phyloP scores from a whole-genome alignment of 2,888 invertebrate species.

The Graphium colonna region DNA sequence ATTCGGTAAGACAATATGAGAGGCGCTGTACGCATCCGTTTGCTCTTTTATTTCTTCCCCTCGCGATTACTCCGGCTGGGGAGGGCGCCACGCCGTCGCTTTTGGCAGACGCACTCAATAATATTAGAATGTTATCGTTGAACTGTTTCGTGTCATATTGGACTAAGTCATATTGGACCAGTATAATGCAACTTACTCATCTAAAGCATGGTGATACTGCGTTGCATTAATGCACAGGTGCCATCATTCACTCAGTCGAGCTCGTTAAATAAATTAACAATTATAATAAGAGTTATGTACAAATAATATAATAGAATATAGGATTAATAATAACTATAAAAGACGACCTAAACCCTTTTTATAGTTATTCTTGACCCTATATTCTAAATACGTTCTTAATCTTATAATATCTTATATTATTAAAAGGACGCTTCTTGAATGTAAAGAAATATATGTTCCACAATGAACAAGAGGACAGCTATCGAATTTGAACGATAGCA shows the following conservation, averaged over 20 bases:
- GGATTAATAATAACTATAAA: too few species aligned
- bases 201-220: neutral
- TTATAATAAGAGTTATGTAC: too few species aligned
- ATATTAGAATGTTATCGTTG: constrained; percentile 62
- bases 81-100: constrained; percentile 65
- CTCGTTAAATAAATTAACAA: neutral
- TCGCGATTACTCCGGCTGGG: constrained; percentile 57
- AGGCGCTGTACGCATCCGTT: constrained; percentile 68
- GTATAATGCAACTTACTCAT: constrained; percentile 9
- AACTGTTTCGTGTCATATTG: constrained; percentile 42
- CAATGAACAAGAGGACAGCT: too few species aligned
- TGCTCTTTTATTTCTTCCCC: constrained; percentile 67
- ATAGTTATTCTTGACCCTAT: too few species aligned
- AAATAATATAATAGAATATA: too few species aligned
- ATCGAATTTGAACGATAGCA: too few species aligned
- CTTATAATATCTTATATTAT: too few species aligned
- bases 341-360: too few species aligned
- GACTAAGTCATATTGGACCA: constrained; percentile 27
- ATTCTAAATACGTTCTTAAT: too few species aligned
- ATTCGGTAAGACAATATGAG: constrained; percentile 78
- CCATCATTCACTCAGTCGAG: too few species aligned
- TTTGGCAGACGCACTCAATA: constrained; percentile 55
- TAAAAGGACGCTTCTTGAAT: too few species aligned
- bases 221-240: neutral
- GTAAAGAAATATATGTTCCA: too few species aligned